These are phyloP conservation scores for Zelleria hepariella DNA, from an alignment of 2,888 invertebrate genomes.

Conservation along the genomic window DNA sequence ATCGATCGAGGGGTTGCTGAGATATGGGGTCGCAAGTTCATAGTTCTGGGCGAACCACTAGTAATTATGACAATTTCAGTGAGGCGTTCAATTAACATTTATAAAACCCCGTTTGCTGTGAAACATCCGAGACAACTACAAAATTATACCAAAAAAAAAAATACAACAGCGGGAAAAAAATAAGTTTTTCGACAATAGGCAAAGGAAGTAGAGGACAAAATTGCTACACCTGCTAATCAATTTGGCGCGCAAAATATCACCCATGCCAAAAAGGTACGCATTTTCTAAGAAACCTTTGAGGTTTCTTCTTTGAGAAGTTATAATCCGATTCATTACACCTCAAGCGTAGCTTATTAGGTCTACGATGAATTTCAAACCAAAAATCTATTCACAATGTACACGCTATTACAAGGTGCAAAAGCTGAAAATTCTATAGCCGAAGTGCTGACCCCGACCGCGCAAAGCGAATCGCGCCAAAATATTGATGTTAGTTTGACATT, in stretches of 20 bases:
- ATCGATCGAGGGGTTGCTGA: too few relatives aligned
- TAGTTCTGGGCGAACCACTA: too few relatives aligned
- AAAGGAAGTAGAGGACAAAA: background rate
- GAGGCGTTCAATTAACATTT: too few relatives aligned
- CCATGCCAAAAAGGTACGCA: background rate
- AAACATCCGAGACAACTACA: too few relatives aligned
- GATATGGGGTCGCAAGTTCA: too few relatives aligned
- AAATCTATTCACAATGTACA: background rate
- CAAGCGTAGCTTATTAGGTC: constrained; percentile 46
- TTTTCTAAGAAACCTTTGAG: constrained; percentile 2
- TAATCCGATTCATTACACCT: constrained; percentile 44
- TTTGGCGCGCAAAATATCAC: constrained; percentile 39
- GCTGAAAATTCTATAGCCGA: background rate
- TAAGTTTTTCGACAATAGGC: background rate
- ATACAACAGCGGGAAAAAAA: background rate
- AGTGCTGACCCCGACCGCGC: constrained; percentile 40
- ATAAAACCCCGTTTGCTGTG: too few relatives aligned
- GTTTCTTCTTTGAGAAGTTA: constrained; percentile 10
- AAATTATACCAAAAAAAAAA: too few relatives aligned
- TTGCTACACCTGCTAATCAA: constrained; percentile 51
- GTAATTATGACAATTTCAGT: too few relatives aligned
- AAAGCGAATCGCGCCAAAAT: constrained; percentile 54
- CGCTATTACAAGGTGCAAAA: background rate
- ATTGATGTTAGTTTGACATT: constrained; percentile 27
- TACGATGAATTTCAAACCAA: constrained; percentile 2